Evolutionary conservation across 2,888 invertebrate species (phyloP), one percentile per base, ranked within the genome.

Genomic region (Ariolimax columbianus): DNA sequence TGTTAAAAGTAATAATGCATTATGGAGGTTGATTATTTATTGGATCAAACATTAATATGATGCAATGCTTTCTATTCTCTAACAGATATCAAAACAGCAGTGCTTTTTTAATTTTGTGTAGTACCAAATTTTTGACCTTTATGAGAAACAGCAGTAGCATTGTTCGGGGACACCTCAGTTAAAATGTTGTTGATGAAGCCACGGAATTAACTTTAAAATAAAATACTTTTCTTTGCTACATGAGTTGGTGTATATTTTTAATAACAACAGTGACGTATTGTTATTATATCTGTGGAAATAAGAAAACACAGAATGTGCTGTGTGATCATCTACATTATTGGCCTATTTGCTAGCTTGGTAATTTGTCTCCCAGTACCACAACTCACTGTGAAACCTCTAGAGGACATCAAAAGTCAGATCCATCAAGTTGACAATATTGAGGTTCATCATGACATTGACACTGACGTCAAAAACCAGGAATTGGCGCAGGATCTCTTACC

Each of bases 361-460:
- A 43, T 43, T 43, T 63, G 79, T 79, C 11, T n/a, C 26, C 81
- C 81, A 81, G 47, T 81, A 14, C 38, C 38, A 9, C 51, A 47
- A 33, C 19, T 51, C 51, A 47, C 23, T 51, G 26, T 23, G 51
- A 75, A 75, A 19, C 19, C 36, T 26, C 51, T 33, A 33, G 75
- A 75, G 33, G 33, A 51, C 23, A 33, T 51, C 23, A n/a, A 51
- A 36, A 23, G 33, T 36, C 63, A 82, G 30, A 43, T 59, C 73
- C 82, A 82, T 38, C 59, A 73, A 26, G 55, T 82, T 59, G 82
- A 82, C 40, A 82, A 73, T 55, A 33, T 82, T 70, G 82, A 82
- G 40, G 40, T 82, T n/a, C 82, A 82, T 73, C 82, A 82, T 73
- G 73, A 82, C 26, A 33, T n/a, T 33, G 59, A 38, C 9, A 38